phyloP scores from a whole-genome alignment of 1,140 invertebrate genomes.

The Drosophila eugracilis region DNA sequence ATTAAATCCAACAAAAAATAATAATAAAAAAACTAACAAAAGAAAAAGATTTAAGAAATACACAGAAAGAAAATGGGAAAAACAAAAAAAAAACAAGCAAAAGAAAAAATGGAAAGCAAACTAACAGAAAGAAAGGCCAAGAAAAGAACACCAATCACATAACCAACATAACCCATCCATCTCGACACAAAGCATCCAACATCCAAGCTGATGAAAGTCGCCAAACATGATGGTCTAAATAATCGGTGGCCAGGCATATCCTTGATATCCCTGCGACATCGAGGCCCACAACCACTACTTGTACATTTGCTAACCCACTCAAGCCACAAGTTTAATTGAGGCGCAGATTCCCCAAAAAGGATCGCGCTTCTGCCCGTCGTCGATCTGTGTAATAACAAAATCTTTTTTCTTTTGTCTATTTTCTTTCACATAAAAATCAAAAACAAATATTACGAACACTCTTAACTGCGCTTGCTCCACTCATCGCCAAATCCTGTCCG shows the following conservation, averaged over 20 bases:
- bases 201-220: conserved; percentile 36
- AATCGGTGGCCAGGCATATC: conserved; percentile 54
- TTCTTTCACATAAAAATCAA: conserved; percentile 75
- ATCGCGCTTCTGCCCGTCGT: conserved; percentile 58
- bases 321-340: conserved; percentile 34
- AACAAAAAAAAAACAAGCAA: conserved; percentile 23
- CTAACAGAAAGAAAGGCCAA: conserved; percentile 22
- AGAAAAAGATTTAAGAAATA: conserved; percentile 47
- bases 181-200: conserved; percentile 37
- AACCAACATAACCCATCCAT: conserved; percentile 26
- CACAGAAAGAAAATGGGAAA: conserved; percentile 47
- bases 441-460: conserved; percentile 66
- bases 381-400: conserved; percentile 80
- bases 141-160: conserved; percentile 36
- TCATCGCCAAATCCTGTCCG: conserved; percentile 63
- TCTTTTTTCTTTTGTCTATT: conserved; percentile 81
- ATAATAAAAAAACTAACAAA: conserved; percentile 39
- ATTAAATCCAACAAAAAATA: conserved; percentile 33
- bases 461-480: conserved; percentile 80
- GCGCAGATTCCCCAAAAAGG: conserved; percentile 43
- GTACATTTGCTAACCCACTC: conserved; percentile 65
- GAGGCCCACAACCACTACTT: conserved; percentile 40
- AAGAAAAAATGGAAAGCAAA: conserved; percentile 33
- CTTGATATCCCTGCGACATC: conserved; percentile 49
- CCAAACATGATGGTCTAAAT: conserved; percentile 18